Conservation (phyloP, 2,888 invertebrate species). For the Danaus chrysippus region DNA sequence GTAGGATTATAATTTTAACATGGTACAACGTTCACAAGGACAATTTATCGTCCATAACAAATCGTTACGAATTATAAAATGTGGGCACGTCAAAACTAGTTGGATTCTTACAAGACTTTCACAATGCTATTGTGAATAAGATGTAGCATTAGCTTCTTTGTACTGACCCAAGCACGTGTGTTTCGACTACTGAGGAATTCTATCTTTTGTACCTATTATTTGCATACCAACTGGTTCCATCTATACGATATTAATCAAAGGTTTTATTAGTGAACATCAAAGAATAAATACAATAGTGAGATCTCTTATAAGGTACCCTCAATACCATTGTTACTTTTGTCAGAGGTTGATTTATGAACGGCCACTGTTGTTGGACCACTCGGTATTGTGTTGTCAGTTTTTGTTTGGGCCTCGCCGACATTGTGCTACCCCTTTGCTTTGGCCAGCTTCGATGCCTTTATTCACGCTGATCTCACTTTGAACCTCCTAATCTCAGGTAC, state of each 20-base stretch:
- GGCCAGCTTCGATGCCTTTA: conserved; percentile 71
- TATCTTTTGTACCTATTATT: conserved; percentile 66
- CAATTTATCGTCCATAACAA: conserved; percentile 13
- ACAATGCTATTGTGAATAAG: conserved; percentile 65
- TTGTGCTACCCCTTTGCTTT: conserved; percentile 71
- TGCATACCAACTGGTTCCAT: conserved; percentile 76
- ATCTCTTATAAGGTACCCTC: conserved; percentile 79
- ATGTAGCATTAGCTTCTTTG: conserved; percentile 68
- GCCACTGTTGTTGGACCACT: conserved; percentile 77
- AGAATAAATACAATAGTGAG: conserved; percentile 76
- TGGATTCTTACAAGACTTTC: conserved; percentile 50
- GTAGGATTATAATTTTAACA: not conserved
- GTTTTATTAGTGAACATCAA: conserved; percentile 80
- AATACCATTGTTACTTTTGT: conserved; percentile 79
- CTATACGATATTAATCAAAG: conserved; percentile 79
- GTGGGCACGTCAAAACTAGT: conserved; percentile 19
- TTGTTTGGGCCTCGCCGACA: conserved; percentile 76
- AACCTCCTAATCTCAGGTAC: conserved; percentile 65
- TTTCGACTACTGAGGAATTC: conserved; percentile 65
- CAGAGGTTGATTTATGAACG: conserved; percentile 77
- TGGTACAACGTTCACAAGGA: not conserved
- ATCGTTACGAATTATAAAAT: conserved; percentile 15
- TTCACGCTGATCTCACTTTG: conserved; percentile 73
- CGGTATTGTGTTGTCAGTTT: conserved; percentile 76
- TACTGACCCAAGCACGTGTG: conserved; percentile 71